Conservation (phyloP, 1,140 invertebrate species). For the Drosophila azteca region DNA sequence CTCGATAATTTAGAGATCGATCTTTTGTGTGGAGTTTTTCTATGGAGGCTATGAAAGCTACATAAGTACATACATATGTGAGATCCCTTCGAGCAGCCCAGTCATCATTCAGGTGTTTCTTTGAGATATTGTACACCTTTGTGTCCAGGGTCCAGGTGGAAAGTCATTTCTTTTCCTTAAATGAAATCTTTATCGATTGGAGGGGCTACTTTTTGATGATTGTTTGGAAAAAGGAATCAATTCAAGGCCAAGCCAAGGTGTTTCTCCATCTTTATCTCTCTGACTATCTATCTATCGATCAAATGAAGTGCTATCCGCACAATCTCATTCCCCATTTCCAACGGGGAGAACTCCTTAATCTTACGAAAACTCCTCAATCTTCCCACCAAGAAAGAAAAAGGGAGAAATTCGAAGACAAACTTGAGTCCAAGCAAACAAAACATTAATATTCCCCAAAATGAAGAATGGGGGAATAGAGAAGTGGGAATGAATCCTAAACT, state of each 20-base stretch:
- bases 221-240: not conserved
- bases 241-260: no score
- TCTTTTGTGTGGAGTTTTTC: conserved; percentile 54
- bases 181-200: no score
- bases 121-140: conserved; percentile 4
- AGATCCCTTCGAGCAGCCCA: conserved; percentile 19
- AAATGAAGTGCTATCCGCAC: no score
- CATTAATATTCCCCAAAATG: conserved; percentile 64
- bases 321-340: no score
- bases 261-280: no score
- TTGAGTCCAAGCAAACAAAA: conserved; percentile 54
- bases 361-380: no score
- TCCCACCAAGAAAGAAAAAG: no score
- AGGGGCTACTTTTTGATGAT: conserved; percentile 1
- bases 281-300: no score
- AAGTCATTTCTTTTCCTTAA: conserved; percentile 39
- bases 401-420: conserved; percentile 13
- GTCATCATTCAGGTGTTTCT: conserved; percentile 33
- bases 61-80: no score
- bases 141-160: conserved; percentile 43
- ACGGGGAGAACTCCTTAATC: no score
- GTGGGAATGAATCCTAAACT: conserved; percentile 60
- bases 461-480: not conserved
- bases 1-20: conserved; percentile 75
- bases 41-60: conserved; percentile 20